Evolutionary conservation across 2,888 invertebrate genomes (phyloP), one percentile per base, ranked within the genome.

Genomic region (Balanococcus diminutus): DNA sequence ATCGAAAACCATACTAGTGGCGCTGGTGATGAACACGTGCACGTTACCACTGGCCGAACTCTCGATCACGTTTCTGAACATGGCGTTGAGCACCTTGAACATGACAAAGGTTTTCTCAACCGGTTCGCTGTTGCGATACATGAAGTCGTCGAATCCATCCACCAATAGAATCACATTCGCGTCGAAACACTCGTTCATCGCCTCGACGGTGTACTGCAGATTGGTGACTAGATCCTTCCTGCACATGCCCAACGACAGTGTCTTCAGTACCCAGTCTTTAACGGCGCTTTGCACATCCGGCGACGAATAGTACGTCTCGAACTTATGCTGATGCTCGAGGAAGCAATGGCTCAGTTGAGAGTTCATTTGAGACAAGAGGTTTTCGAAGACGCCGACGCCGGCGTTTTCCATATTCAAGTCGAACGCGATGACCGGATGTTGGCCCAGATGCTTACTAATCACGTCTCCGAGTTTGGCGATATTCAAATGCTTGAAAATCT

Each of bases 141-240:
- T 67, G 28, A 67, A 67, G 28, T 67, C 67, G 67, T 67, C 67
- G 67, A 67, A 67, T 28, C 67, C 67, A 31, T 67, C 67, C 3
- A 67, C 16, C 67, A 67, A 6, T 31, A 67, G 14, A 0, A 67
- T 9, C 3, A 67, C 67, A 16, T 67, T 31, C 9, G 67, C 11
- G 16, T 67, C 67, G 16, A 67, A 67, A 16, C 67, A 67, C 14
- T 67, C 67, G 31, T 67, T 67, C 67, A 67, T 67, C 67, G 67
- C 67, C 28, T 67, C 67, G 67, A 67, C 16, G 28, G 28, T 28
- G 67, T 28, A 67, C 6, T 67, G 25, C 67, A 67, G 28, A 67
- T 67, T 67, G 28, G 67, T 28, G 25, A 25, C 67, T 1, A 67
- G 67, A 2, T 67, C 67, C 14, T 67, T 28, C 1, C 19, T 2